Percentiles rank a stretch among this genome's conserved stretches.
Evolutionary conservation across 64 coral and sea anemone species (phyloP).

Genomic region (Acropora yongei): DNA sequence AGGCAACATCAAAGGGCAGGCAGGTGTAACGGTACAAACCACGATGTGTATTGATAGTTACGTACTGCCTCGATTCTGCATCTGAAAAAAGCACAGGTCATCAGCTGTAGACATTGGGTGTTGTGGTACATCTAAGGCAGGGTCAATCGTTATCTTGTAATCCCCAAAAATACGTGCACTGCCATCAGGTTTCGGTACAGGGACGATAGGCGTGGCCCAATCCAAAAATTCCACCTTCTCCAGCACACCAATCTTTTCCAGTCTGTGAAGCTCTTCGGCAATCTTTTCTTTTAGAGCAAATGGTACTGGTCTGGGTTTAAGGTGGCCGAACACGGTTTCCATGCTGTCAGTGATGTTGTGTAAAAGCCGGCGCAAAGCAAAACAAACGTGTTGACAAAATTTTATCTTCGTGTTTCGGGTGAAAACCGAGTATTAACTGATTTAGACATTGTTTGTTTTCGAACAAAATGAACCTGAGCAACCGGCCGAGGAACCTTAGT

Average conservation of each 20-base stretch:
- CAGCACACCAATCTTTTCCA: slow-evolving; percentile 41
- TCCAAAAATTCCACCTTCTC: slow-evolving; percentile 49
- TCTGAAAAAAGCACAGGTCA: slow-evolving; percentile 10
- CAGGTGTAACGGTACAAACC: slow-evolving; percentile 25
- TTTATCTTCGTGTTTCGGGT: too few species aligned
- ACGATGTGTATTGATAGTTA: slow-evolving; percentile 51
- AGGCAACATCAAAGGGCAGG: slow-evolving; percentile 35
- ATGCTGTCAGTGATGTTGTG: too few species aligned
- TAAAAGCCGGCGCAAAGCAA: too few species aligned
- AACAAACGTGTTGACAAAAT: too few species aligned
- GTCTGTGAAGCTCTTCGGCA: slow-evolving; percentile 13
- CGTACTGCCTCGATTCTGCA: background rate
- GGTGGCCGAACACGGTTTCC: too few species aligned
- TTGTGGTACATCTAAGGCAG: slow-evolving; percentile 32
- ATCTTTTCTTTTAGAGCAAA: slow-evolving; percentile 45
- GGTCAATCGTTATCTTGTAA: slow-evolving; percentile 62
- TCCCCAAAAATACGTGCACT: slow-evolving; percentile 61
- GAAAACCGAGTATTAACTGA: too few species aligned
- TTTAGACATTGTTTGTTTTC: too few species aligned
- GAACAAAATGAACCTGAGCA: too few species aligned
- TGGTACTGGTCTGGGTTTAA: slow-evolving; percentile 57
- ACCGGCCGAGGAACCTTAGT: too few species aligned
- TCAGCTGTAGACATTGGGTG: slow-evolving; percentile 39
- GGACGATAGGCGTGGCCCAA: slow-evolving; percentile 69
- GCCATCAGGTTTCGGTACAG: slow-evolving; percentile 53